A percentile compares a stretch with the other conserved stretches of the same genome.
These are phyloP conservation scores for Apis laboriosa DNA, from an alignment of 1,140 invertebrate genomes.

Conservation along the genomic window DNA sequence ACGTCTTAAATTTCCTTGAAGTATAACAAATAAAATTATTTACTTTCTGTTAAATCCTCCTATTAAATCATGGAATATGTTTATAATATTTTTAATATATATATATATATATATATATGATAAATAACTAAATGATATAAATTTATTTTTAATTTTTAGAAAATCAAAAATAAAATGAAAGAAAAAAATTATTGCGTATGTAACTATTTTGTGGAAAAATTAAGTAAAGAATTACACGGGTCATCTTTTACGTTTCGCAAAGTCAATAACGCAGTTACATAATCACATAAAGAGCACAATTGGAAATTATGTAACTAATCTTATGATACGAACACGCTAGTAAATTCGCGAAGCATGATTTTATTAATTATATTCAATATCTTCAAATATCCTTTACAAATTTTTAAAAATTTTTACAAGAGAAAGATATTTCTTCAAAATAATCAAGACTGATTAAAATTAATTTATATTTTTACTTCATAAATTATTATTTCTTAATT, in stretches of 20 bases:
- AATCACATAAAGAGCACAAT: slow-evolving; percentile 38
- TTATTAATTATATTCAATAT: slow-evolving; percentile 15
- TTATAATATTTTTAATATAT: too few relatives aligned
- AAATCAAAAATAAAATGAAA: background rate
- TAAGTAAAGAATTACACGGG: slow-evolving; percentile 6
- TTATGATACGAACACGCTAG: slow-evolving; percentile 6
- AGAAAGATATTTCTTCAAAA: background rate
- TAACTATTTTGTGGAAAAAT: slow-evolving; percentile 6
- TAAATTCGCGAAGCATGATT: background rate
- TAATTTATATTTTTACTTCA: background rate
- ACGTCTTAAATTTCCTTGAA: slow-evolving; percentile 47
- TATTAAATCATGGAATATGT: background rate
- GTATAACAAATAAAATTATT: background rate
- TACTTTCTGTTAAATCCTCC: background rate
- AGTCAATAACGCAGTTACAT: slow-evolving; percentile 50
- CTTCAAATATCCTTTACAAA: background rate
- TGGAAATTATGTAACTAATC: slow-evolving; percentile 40
- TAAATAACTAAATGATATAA: too few relatives aligned
- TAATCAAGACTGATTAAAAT: background rate
- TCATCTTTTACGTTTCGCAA: slow-evolving; percentile 16
- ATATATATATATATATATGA: too few relatives aligned
- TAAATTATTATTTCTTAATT: background rate
- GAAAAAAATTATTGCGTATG: background rate
- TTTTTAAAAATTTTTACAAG: background rate
- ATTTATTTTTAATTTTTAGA: background rate